Evolutionary conservation across 2,113 vertebrate genomes (phyloP), one percentile per base, ranked within the genome.

Genomic region (Thunnus thynnus): DNA sequence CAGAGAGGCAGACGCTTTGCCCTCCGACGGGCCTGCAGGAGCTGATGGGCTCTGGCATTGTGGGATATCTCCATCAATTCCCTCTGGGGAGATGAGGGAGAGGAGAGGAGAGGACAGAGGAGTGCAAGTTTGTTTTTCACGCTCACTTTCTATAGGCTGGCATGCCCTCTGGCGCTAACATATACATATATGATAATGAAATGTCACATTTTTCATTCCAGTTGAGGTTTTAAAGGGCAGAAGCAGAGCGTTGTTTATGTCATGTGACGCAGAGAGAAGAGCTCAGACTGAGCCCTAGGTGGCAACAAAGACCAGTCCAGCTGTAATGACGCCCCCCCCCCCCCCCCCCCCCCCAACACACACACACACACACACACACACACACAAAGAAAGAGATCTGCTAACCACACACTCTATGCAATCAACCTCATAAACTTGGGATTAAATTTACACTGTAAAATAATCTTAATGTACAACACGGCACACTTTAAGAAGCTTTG

Each of bases 1-100:
- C 82, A 92, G 89, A 90, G 80, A 93, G 92, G 90, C 94, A 94
- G 94, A 95, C 63, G 72, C 65, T 82, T 72, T 88, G 7, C 83
- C 94, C 93, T 89, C 84, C 83, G 92, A 90, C 92, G 86, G 52
- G 89, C 83, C 83, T 67, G 76, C 89, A 82, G 90, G 91, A 93
- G 82, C 90, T 95, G 93, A 94, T 90, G 95, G 90, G 89, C 71
- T 82, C 92, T 87, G 80, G 89, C 94, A 92, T 95, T 92, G 94
- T 93, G 75, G 93, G 50, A 50, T 86, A 80, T 91, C 84, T 90
- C 94, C 92, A 87, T 94, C 94, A 91, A 47, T 78, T 94, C 86
- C 94, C 92, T 86, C 77, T 87, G 78, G 84, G 89, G 91, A 86
- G 80, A 56, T 2, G 36, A 75, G 30, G 54, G 70, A 78, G 90